phyloP scores from a whole-genome alignment of 2,797 vertebrate genomes.

The Oryzias sinensis region DNA sequence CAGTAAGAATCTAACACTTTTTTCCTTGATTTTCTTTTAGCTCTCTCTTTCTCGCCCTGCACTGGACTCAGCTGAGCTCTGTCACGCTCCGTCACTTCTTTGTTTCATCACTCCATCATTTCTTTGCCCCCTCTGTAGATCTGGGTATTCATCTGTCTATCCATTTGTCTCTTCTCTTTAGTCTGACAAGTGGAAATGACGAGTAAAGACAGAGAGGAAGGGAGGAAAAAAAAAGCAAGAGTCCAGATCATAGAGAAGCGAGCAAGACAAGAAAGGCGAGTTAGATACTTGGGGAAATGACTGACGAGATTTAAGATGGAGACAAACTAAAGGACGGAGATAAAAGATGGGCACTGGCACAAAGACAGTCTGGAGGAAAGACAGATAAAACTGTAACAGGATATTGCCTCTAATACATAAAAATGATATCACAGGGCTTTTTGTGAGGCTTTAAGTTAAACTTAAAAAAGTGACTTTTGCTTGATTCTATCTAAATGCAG shows the following conservation, averaged over 20 bases:
- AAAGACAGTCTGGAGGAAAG: conserved; percentile 4
- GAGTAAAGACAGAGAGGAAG: conserved; percentile 36
- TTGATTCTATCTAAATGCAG: no score
- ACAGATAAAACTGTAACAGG: not conserved
- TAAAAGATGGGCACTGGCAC: conserved; percentile 6
- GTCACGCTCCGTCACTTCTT: conserved; percentile 61
- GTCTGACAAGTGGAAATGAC: conserved; percentile 65
- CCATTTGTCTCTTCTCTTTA: conserved; percentile 68
- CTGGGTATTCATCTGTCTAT: conserved; percentile 64
- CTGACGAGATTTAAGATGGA: conserved; percentile 26
- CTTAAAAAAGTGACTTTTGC: not conserved
- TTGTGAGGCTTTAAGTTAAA: not conserved
- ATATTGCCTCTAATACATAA: not conserved
- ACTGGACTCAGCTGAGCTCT: conserved; percentile 51
- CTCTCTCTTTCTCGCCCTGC: conserved; percentile 26
- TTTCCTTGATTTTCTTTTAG: conserved; percentile 2
- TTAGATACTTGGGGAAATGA: conserved; percentile 24
- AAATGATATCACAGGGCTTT: conserved; percentile 1
- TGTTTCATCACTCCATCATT: conserved; percentile 67
- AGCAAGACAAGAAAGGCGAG: not conserved
- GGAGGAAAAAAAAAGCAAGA: conserved; percentile 3
- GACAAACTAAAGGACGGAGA: conserved; percentile 17
- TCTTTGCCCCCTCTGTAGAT: conserved; percentile 49
- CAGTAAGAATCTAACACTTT: not conserved
- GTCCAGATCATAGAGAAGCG: conserved; percentile 4